phyloP scores from a whole-genome alignment of 2,888 invertebrate species.

The Mycogona germanica region DNA sequence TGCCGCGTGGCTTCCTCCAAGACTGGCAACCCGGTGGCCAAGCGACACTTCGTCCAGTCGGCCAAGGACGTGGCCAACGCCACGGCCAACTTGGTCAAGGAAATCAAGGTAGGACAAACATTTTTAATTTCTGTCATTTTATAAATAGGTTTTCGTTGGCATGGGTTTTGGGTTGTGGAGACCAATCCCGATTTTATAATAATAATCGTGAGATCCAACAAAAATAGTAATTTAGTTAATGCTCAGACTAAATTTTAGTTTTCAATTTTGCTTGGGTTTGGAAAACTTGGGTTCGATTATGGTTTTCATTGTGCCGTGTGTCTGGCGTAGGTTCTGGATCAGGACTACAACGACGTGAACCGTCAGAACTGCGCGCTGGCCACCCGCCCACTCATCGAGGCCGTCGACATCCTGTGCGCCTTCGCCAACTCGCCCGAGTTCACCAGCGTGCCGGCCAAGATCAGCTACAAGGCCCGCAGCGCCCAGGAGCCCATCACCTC shows the following conservation, averaged over 20 bases:
- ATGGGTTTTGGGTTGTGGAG: not conserved
- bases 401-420: conserved; percentile 80
- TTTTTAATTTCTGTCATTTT: not conserved
- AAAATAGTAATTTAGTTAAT: not conserved
- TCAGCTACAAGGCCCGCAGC: conserved; percentile 66
- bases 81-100: conserved; percentile 85
- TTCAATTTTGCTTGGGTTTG: not conserved
- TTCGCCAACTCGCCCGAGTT: conserved; percentile 94
- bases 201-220: not conserved
- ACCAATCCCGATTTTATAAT: not conserved
- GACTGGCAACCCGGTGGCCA: conserved; percentile 79
- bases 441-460: conserved; percentile 79
- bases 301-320: not conserved
- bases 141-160: not conserved
- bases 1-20: conserved; percentile 86
- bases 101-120: conserved; percentile 59
- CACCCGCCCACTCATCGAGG: conserved; percentile 72
- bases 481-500: conserved; percentile 79
- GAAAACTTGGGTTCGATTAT: not conserved
- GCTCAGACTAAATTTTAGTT: not conserved
- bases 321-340: conserved; percentile 47
- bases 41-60: conserved; percentile 92
- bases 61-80: conserved; percentile 96
- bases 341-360: conserved; percentile 65
- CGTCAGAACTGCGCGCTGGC: conserved; percentile 58